These are phyloP conservation scores for Habroteleia sp. DNA, from an alignment of 2,888 invertebrate species.

Conservation along the genomic window DNA sequence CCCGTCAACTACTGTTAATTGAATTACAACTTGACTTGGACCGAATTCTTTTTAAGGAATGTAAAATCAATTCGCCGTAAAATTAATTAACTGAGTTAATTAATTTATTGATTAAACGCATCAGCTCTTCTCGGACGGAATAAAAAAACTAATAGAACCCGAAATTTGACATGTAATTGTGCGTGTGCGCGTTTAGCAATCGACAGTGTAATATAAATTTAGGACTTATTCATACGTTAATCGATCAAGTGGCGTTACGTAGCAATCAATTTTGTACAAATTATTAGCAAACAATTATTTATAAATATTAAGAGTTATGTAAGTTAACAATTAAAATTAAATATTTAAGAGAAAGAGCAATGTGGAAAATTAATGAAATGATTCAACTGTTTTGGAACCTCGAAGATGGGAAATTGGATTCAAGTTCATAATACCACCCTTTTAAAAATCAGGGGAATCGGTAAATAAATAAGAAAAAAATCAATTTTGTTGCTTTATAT, in stretches of 20 bases:
- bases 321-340: conserved; percentile 13
- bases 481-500: no score
- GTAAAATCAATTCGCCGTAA: no score
- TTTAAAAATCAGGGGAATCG: no score
- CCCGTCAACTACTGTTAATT: conserved; percentile 6
- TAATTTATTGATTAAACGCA: background rate
- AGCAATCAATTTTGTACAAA: conserved; percentile 64
- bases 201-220: conserved; percentile 42
- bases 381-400: no score
- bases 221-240: conserved; percentile 31
- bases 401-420: no score
- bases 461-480: no score
- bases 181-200: conserved; percentile 30
- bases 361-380: no score
- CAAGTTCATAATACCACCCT: no score
- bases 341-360: no score
- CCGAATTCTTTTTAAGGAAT: conserved; percentile 1
- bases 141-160: background rate
- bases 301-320: conserved; percentile 41
- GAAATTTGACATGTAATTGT: conserved; percentile 3
- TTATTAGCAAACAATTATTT: conserved; percentile 29
- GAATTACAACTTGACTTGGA: conserved; percentile 17
- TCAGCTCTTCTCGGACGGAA: conserved; percentile 5
- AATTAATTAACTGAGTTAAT: background rate
- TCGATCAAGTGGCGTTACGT: conserved; percentile 60